phyloP scores from a whole-genome alignment of 1,140 invertebrate species.

The Bombus difficillimus region DNA sequence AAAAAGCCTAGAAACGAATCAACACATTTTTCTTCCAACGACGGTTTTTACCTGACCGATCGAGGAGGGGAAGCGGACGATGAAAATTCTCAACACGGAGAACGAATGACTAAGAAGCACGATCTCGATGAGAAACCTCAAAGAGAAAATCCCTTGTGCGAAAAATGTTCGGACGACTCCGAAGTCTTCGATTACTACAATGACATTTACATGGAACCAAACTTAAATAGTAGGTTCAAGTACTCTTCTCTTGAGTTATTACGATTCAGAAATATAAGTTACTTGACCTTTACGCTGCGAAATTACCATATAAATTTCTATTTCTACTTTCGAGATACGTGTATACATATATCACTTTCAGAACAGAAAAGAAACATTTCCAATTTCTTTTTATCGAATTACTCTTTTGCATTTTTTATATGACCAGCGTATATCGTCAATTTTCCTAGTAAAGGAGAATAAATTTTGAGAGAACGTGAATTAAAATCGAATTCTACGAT shows the following conservation, averaged over 20 bases:
- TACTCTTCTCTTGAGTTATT: neutral
- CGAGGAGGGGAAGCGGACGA: conserved; percentile 35
- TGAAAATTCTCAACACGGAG: conserved; percentile 5
- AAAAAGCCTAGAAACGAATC: neutral
- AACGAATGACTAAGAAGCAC: neutral
- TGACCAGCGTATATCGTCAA: neutral
- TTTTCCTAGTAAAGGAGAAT: neutral
- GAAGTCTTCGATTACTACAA: conserved; percentile 23
- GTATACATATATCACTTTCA: neutral
- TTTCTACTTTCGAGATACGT: neutral
- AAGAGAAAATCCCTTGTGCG: conserved; percentile 2
- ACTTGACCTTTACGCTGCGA: too few species aligned
- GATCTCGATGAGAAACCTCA: conserved; percentile 6
- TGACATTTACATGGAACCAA: neutral
- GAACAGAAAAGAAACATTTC: neutral
- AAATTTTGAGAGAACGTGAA: too few species aligned
- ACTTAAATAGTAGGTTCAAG: conserved; percentile 39
- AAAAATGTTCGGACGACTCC: neutral
- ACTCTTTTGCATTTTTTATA: neutral
- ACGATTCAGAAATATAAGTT: too few species aligned
- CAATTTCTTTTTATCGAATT: neutral
- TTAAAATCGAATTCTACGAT: neutral
- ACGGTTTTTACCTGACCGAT: conserved; percentile 12
- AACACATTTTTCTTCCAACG: neutral
- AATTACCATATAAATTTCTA: neutral